These are phyloP conservation scores for Apogon talboti DNA, from an alignment of 2,797 vertebrate genomes.

Conservation along the genomic window DNA sequence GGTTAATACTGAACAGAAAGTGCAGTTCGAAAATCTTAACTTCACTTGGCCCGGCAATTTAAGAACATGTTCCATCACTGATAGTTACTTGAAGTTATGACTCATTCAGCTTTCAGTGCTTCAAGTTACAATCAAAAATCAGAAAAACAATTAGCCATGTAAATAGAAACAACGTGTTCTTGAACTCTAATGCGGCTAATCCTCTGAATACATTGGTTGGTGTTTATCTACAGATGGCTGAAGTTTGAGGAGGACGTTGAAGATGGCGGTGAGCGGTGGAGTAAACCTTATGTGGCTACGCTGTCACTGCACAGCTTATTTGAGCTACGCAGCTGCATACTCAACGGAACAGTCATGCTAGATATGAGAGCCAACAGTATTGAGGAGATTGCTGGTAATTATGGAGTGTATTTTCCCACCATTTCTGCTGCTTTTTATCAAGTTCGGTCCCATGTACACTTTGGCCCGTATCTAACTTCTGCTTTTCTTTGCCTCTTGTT, in stretches of 20 bases:
- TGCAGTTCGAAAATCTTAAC: slow-evolving; percentile 16
- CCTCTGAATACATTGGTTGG: neutral
- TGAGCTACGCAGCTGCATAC: slow-evolving; percentile 95
- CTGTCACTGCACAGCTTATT: slow-evolving; percentile 97
- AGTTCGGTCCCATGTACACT: no score
- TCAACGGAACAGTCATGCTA: slow-evolving; percentile 97
- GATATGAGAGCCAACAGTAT: slow-evolving; percentile 97
- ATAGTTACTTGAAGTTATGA: slow-evolving; percentile 16
- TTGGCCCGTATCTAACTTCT: neutral
- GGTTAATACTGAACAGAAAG: neutral
- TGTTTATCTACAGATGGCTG: slow-evolving; percentile 87
- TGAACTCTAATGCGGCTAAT: neutral
- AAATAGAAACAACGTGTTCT: neutral
- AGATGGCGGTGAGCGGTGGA: slow-evolving; percentile 97
- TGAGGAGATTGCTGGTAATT: slow-evolving; percentile 95
- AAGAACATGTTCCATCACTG: slow-evolving; percentile 9
- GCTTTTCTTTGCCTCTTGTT: slow-evolving; percentile 1
- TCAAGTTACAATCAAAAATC: slow-evolving; percentile 2
- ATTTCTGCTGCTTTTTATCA: slow-evolving; percentile 6
- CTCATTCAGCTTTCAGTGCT: slow-evolving; percentile 16
- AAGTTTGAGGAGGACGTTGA: slow-evolving; percentile 99
- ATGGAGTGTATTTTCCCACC: neutral
- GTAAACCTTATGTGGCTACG: slow-evolving; percentile 97
- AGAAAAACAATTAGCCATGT: neutral
- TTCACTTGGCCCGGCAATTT: slow-evolving; percentile 22